A percentile compares a stretch with the other conserved stretches of the same genome.
These are phyloP conservation scores for Holcopasites calliopsidis DNA, from an alignment of 1,140 invertebrate genomes.

Conservation along the genomic window DNA sequence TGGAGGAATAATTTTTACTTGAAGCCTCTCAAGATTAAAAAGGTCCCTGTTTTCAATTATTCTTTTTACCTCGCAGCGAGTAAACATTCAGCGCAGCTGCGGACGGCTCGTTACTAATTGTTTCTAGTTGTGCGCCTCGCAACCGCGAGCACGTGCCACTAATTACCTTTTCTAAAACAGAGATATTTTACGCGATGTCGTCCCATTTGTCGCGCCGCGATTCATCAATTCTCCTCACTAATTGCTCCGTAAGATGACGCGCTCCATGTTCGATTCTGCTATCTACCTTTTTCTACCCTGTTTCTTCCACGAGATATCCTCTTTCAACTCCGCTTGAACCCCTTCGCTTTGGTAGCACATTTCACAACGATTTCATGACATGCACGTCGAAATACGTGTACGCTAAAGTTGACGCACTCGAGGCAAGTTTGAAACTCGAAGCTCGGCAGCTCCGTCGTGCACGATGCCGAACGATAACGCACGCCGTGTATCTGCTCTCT, in stretches of 20 bases:
- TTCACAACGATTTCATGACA: neutral
- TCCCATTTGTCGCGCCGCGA: constrained; percentile 33
- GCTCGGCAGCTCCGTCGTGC: neutral
- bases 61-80: constrained; percentile 34
- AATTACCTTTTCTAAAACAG: constrained; percentile 60
- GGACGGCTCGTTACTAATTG: constrained; percentile 57
- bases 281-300: too few relatives aligned
- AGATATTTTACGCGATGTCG: constrained; percentile 49
- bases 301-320: neutral
- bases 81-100: constrained; percentile 53
- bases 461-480: too few relatives aligned
- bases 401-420: neutral
- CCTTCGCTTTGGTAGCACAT: neutral
- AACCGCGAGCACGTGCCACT: constrained; percentile 57
- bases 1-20: too few relatives aligned
- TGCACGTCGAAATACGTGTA: neutral
- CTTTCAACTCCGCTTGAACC: neutral
- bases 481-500: too few relatives aligned
- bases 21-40: too few relatives aligned
- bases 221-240: constrained; percentile 50
- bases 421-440: neutral
- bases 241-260: constrained; percentile 39
- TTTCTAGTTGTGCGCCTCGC: constrained; percentile 50
- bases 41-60: too few relatives aligned
- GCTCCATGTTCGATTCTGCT: too few relatives aligned